phyloP scores from a whole-genome alignment of 2,888 invertebrate genomes.

The Thera obeliscata region DNA sequence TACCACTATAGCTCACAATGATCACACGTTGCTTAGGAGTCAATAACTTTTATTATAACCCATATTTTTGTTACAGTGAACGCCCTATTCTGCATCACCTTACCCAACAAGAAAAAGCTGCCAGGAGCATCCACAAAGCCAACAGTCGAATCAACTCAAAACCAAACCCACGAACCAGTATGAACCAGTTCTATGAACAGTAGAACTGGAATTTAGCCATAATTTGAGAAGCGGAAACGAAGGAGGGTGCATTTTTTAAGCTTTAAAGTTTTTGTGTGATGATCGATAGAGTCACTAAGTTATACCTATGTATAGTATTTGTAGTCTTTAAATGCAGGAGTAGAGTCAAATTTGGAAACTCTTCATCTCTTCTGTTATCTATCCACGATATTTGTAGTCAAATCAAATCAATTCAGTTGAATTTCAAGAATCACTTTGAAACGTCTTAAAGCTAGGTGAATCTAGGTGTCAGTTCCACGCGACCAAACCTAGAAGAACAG shows the following conservation, averaged over 20 bases:
- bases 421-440: too few relatives aligned
- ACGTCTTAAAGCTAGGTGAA: too few relatives aligned
- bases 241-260: slow-evolving; percentile 21
- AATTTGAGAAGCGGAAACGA: slow-evolving; percentile 19
- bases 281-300: not conserved
- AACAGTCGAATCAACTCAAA: slow-evolving; percentile 57
- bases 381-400: too few relatives aligned
- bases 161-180: slow-evolving; percentile 75
- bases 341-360: not conserved
- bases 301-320: not conserved
- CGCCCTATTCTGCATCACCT: slow-evolving; percentile 65
- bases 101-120: slow-evolving; percentile 63
- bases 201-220: slow-evolving; percentile 38
- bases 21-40: too few relatives aligned
- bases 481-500: too few relatives aligned
- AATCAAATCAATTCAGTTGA: too few relatives aligned
- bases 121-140: slow-evolving; percentile 48
- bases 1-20: too few relatives aligned
- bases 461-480: too few relatives aligned
- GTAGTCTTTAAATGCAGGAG: not conserved
- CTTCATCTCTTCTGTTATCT: too few relatives aligned
- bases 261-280: slow-evolving; percentile 10
- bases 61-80: slow-evolving; percentile 58
- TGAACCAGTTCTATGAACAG: slow-evolving; percentile 50
- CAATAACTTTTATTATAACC: too few relatives aligned